Base-by-base conservation (phyloP, 2,797 vertebrate species). In the Melopsittacus undulatus region DNA sequence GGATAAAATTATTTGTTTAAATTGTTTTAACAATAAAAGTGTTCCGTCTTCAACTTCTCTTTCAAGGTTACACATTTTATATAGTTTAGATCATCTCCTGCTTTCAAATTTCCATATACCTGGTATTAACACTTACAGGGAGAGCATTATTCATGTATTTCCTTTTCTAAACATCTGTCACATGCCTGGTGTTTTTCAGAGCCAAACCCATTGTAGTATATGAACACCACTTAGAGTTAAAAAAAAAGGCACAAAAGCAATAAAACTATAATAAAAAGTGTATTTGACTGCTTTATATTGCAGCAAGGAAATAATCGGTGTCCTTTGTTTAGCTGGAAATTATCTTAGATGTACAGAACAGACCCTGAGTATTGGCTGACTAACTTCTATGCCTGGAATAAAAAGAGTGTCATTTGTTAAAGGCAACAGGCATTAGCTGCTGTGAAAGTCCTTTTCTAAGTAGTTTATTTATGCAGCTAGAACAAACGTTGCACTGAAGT, bases 401-500 rank as follows among this genome's bases (percentile, higher is more conserved):
- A 42, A 27, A 32, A 91, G 7, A 8, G 5, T 62, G 17, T 15
- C 57, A 30, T 90, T 94, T 92, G 34, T 57, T 82, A 83, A 76
- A 93, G 64, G 46, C 49, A 83, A 27, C 38, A 30, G 83, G 69
- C 63, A 19, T 78, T 86, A 75, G 79, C 82, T 63, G 68, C 1
- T 64, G 45, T 70, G 30, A 48, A 88, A 81, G 46, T 92, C 78
- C 69, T 94, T 96, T 36, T 83, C 36, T 87, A 42, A 83, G 86
- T 38, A 22, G 68, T 85, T 92, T 34, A 32, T 66, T 83, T 56
- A 82, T 59, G 75, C 72, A 67, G 18, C 32, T 43, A 86, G 66
- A 87, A 52, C 10, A 42, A 83, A 54, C 40, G 72, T 57, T 70
- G 61, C 42, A 10, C 40, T 68, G 49, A 70, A 93, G 83, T 72